These are phyloP conservation scores for Chrysodeixis includens DNA, from an alignment of 2,888 invertebrate genomes.

Conservation along the genomic window DNA sequence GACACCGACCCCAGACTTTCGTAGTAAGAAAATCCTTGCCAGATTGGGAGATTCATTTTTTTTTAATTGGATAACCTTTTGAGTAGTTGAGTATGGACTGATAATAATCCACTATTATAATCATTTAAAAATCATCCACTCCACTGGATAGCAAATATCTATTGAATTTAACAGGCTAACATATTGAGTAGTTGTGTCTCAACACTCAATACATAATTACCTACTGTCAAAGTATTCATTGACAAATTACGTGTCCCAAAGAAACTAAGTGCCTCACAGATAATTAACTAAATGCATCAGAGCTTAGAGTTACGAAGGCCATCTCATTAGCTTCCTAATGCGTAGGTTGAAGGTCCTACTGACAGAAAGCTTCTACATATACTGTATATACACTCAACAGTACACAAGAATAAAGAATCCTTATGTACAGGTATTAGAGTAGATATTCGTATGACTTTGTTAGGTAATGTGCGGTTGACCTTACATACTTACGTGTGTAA, in stretches of 20 bases:
- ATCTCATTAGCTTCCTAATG: slow-evolving; percentile 2
- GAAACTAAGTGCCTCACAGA: neutral
- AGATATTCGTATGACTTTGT: neutral
- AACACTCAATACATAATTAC: neutral
- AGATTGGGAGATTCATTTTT: too few species aligned
- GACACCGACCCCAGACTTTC: too few species aligned
- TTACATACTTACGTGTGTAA: neutral
- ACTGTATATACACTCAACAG: too few species aligned
- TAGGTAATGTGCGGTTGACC: neutral
- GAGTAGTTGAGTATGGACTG: too few species aligned
- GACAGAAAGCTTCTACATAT: neutral
- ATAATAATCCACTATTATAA: too few species aligned
- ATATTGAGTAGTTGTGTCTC: too few species aligned
- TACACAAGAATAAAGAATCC: too few species aligned
- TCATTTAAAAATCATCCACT: too few species aligned
- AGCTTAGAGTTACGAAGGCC: neutral
- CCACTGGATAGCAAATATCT: too few species aligned
- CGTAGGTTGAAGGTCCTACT: slow-evolving; percentile 5
- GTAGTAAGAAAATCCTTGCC: too few species aligned
- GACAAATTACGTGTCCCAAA: neutral
- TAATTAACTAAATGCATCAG: neutral
- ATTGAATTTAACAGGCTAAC: too few species aligned
- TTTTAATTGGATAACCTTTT: too few species aligned
- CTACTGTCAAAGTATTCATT: slow-evolving; percentile 3
- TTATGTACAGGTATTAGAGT: neutral